These are phyloP conservation scores for Eretmodus cyanostictus DNA, from an alignment of 2,113 vertebrate genomes.

Conservation along the genomic window DNA sequence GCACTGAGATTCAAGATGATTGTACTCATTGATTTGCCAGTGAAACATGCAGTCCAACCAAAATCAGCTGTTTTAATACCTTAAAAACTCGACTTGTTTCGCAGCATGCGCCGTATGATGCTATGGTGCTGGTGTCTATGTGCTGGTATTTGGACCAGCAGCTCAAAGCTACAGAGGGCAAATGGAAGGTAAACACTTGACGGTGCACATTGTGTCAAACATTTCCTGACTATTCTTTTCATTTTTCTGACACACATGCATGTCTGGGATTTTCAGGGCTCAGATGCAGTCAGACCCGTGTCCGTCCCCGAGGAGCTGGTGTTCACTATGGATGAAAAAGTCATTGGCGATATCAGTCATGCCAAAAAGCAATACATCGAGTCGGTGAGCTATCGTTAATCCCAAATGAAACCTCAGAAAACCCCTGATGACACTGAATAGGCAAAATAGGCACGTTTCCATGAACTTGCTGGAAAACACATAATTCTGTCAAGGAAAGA, in stretches of 20 bases:
- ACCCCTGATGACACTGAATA: not conserved
- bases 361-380: slow-evolving; percentile 80
- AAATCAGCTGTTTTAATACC: not conserved
- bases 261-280: slow-evolving; percentile 68
- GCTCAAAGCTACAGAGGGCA: slow-evolving; percentile 77
- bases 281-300: slow-evolving; percentile 72
- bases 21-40: not conserved
- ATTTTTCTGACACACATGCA: not conserved
- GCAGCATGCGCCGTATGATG: slow-evolving; percentile 90
- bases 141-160: slow-evolving; percentile 76
- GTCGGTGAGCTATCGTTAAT: slow-evolving; percentile 63
- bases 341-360: slow-evolving; percentile 64
- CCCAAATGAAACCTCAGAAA: not conserved
- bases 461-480: not conserved
- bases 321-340: slow-evolving; percentile 83
- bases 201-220: not conserved
- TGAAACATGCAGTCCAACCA: not conserved
- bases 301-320: slow-evolving; percentile 82
- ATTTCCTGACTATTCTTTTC: not conserved
- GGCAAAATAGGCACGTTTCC: not conserved
- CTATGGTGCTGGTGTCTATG: slow-evolving; percentile 83
- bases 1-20: not conserved
- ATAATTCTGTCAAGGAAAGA: not conserved
- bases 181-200: slow-evolving; percentile 82
- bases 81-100: slow-evolving; percentile 5